Evolutionary conservation across 2,888 invertebrate genomes (phyloP).

Genomic region (Orthosia gothica): DNA sequence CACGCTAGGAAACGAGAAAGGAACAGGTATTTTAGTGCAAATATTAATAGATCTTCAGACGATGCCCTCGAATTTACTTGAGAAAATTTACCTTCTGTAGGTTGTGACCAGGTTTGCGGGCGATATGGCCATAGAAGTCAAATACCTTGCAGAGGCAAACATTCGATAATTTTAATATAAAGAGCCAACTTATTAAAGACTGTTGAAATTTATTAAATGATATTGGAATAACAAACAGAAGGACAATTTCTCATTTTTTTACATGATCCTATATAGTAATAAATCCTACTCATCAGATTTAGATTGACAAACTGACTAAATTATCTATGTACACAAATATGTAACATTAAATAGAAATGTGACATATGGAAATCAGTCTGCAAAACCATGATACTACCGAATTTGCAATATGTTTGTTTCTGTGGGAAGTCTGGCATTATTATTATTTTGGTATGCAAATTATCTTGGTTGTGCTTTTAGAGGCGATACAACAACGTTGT

Average conservation of each 20-base stretch:
- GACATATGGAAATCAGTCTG: constrained; percentile 8
- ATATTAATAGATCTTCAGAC: background rate
- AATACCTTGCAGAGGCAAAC: too few species aligned
- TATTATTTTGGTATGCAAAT: constrained; percentile 28
- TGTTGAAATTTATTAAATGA: too few species aligned
- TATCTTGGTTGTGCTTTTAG: constrained; percentile 1
- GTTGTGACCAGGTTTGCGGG: too few species aligned
- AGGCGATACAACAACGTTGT: background rate
- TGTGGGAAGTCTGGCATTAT: background rate
- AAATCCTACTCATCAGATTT: background rate
- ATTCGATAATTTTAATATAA: too few species aligned
- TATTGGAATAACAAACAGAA: background rate
- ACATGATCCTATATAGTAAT: background rate
- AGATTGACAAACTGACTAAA: background rate
- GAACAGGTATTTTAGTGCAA: background rate
- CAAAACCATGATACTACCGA: background rate
- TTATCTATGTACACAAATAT: background rate
- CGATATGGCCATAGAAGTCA: too few species aligned
- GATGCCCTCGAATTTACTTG: too few species aligned
- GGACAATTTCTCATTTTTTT: background rate
- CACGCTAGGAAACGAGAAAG: background rate
- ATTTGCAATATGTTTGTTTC: background rate
- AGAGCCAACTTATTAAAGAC: too few species aligned
- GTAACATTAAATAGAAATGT: background rate
- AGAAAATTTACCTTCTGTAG: too few species aligned